A percentile compares a stretch with the other conserved stretches of the same genome.
Conservation (phyloP, 2,888 invertebrate species). For the Parelbella ahira region DNA sequence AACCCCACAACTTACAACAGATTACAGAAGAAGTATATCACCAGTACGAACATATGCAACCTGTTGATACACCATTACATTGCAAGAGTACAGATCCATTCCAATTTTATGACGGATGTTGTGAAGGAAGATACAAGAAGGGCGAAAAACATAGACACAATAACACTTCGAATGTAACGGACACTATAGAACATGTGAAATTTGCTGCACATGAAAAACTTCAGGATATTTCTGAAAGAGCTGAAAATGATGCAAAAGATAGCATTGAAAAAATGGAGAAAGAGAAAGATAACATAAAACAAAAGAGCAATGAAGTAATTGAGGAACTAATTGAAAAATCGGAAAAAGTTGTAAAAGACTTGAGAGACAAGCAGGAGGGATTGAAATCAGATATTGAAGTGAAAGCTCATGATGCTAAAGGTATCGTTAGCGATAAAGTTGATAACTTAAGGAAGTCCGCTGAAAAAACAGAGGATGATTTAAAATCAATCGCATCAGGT, state of each 20-base stretch:
- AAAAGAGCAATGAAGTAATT: slow-evolving; percentile 40
- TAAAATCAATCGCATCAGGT: slow-evolving; percentile 41
- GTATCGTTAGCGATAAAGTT: slow-evolving; percentile 42
- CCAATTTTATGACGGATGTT: slow-evolving; percentile 60
- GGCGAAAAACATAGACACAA: slow-evolving; percentile 66
- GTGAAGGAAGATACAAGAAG: slow-evolving; percentile 55
- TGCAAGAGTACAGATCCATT: slow-evolving; percentile 58
- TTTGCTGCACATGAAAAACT: slow-evolving; percentile 63
- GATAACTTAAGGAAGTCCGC: slow-evolving; percentile 46
- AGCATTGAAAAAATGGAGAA: slow-evolving; percentile 53
- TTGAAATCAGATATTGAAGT: slow-evolving; percentile 44
- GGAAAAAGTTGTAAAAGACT: slow-evolving; percentile 42
- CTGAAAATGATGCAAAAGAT: slow-evolving; percentile 48
- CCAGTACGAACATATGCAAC: slow-evolving; percentile 70
- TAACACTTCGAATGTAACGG: slow-evolving; percentile 64
- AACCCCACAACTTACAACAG: slow-evolving; percentile 37
- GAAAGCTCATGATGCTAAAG: slow-evolving; percentile 40
- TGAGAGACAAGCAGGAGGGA: slow-evolving; percentile 45
- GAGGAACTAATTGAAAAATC: slow-evolving; percentile 49
- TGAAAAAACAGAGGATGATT: slow-evolving; percentile 42
- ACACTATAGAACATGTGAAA: slow-evolving; percentile 67
- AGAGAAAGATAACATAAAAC: slow-evolving; percentile 46
- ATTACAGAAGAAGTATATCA: slow-evolving; percentile 59
- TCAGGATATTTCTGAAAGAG: slow-evolving; percentile 48
- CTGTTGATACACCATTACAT: slow-evolving; percentile 61